phyloP scores from a whole-genome alignment of 2,113 vertebrate species.

The Onychostruthus taczanowskii region DNA sequence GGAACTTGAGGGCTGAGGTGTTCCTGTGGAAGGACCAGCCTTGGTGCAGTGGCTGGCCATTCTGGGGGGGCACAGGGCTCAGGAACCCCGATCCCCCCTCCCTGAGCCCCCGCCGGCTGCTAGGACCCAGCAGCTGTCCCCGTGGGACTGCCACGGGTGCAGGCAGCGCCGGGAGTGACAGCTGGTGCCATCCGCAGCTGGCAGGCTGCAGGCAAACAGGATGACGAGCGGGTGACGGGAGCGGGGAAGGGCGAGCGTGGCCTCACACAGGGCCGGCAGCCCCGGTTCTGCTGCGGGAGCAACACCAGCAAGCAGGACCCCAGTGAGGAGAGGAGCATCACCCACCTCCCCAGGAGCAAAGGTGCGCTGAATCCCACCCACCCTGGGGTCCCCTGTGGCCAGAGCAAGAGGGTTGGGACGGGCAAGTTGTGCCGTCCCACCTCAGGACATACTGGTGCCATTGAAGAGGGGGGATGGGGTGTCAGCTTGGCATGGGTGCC shows the following conservation, averaged over 20 bases:
- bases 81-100: accelerated
- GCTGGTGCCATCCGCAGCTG: slow-evolving; percentile 68
- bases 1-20: neutral
- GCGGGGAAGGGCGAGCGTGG: neutral
- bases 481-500: neutral
- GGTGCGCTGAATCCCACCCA: neutral
- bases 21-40: neutral
- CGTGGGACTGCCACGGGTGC: neutral
- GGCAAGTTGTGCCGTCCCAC: neutral
- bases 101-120: neutral
- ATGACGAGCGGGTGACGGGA: slow-evolving; percentile 1
- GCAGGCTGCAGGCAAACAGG: neutral
- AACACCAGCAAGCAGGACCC: neutral
- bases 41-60: too few relatives aligned
- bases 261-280: neutral
- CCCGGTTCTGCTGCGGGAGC: neutral
- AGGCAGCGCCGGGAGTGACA: slow-evolving; percentile 60
- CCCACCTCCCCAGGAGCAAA: neutral
- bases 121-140: slow-evolving; percentile 67
- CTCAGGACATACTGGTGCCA: accelerated
- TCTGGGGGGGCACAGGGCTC: neutral
- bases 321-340: neutral
- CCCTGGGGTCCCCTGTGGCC: accelerated
- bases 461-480: neutral
- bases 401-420: neutral